These are phyloP conservation scores for Cyanoramphus novaezelandiae DNA, from an alignment of 2,113 vertebrate genomes.

Conservation along the genomic window DNA sequence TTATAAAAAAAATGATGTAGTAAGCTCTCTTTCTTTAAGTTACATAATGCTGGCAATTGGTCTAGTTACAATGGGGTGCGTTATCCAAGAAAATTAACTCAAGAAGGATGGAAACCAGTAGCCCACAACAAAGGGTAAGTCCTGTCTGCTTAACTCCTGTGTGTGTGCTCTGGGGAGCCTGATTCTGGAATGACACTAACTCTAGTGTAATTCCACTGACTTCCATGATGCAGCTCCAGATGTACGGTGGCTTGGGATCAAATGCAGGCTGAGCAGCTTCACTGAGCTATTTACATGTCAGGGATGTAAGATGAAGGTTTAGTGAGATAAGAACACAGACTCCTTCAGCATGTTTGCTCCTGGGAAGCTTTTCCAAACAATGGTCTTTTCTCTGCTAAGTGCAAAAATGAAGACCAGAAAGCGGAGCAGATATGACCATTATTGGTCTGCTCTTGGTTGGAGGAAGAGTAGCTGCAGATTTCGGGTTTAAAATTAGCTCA, in stretches of 20 bases:
- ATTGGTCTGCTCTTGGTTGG: background rate
- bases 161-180: background rate
- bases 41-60: background rate
- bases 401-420: rapidly evolving
- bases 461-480: background rate
- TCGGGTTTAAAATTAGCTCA: background rate
- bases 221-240: background rate
- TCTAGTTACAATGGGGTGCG: background rate
- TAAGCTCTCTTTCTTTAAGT: background rate
- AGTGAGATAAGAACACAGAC: rapidly evolving
- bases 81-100: background rate
- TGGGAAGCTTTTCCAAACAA: background rate
- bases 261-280: background rate
- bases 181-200: background rate
- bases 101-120: background rate
- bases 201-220: background rate
- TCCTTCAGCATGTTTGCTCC: rapidly evolving
- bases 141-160: rapidly evolving
- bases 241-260: rapidly evolving
- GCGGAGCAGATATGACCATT: background rate
- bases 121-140: background rate
- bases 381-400: background rate
- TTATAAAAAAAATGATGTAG: background rate
- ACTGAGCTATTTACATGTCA: background rate
- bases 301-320: background rate